These are phyloP conservation scores for Monopis laevigella DNA, from an alignment of 2,888 invertebrate species.

Conservation along the genomic window DNA sequence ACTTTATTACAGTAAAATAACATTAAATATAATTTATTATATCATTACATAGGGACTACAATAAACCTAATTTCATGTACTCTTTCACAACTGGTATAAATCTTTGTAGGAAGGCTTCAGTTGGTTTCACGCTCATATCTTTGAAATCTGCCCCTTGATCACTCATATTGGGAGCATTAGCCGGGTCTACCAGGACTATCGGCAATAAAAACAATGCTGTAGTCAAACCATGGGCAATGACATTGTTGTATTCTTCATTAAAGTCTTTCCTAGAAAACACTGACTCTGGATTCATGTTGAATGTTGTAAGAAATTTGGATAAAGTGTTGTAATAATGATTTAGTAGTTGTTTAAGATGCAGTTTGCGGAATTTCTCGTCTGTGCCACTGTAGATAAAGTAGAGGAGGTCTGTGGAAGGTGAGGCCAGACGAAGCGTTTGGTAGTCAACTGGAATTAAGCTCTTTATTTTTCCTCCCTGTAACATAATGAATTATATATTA, in stretches of 20 bases:
- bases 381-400: conserved; percentile 17
- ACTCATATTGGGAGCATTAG: conserved; percentile 29
- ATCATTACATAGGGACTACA: background rate
- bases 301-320: conserved; percentile 21
- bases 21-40: background rate
- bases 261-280: conserved; percentile 33
- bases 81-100: conserved; percentile 25
- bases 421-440: conserved; percentile 14
- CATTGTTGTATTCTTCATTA: conserved; percentile 32
- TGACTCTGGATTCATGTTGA: conserved; percentile 27
- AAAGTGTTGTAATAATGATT: conserved; percentile 15
- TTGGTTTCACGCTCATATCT: conserved; percentile 27
- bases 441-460: conserved; percentile 16
- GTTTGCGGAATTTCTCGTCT: conserved; percentile 17
- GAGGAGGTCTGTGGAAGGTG: conserved; percentile 15
- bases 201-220: conserved; percentile 34
- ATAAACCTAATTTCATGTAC: conserved; percentile 13
- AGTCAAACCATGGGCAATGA: conserved; percentile 27
- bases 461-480: conserved; percentile 16
- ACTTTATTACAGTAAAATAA: no score
- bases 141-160: conserved; percentile 23
- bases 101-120: conserved; percentile 30
- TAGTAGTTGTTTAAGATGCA: conserved; percentile 13
- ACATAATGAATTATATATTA: no score
- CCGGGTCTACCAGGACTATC: conserved; percentile 35